Conservation (phyloP, 1,140 invertebrate genomes). For the Formica exsecta region DNA sequence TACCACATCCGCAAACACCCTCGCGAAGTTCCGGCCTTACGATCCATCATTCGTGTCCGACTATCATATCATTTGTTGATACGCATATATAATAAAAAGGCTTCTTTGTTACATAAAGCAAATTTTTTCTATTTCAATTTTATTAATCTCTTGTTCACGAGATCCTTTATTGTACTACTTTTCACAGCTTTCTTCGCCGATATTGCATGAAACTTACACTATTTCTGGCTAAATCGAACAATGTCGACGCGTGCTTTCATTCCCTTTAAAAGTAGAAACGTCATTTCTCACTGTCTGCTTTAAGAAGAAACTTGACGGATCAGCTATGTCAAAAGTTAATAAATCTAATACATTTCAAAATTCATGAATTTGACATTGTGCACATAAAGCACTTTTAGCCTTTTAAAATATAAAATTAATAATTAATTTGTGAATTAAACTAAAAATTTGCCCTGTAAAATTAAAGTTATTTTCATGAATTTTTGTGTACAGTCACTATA, state of each 20-base stretch:
- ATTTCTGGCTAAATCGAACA: background rate
- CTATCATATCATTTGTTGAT: conserved; percentile 16
- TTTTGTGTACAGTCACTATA: no score
- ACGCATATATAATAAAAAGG: background rate
- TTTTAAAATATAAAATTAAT: no score
- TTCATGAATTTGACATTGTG: no score
- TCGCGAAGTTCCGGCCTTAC: conserved; percentile 66
- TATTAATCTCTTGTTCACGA: background rate
- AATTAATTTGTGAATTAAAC: no score
- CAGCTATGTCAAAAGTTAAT: no score
- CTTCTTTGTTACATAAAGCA: background rate
- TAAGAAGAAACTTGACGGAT: background rate
- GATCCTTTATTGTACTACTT: background rate
- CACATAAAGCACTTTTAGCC: no score
- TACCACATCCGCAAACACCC: conserved; percentile 74
- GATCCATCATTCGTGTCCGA: conserved; percentile 33
- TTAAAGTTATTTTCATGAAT: no score
- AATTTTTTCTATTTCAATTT: conserved; percentile 6
- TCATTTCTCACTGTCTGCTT: conserved; percentile 8
- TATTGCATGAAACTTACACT: background rate
- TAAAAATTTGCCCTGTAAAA: no score
- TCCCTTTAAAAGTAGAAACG: conserved; percentile 11
- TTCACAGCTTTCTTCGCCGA: background rate
- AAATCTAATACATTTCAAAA: no score
- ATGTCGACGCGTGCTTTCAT: conserved; percentile 6